Evolutionary conservation across 2,888 invertebrate species (phyloP), one percentile per base, ranked within the genome.

Genomic region (Diabrotica balteata): DNA sequence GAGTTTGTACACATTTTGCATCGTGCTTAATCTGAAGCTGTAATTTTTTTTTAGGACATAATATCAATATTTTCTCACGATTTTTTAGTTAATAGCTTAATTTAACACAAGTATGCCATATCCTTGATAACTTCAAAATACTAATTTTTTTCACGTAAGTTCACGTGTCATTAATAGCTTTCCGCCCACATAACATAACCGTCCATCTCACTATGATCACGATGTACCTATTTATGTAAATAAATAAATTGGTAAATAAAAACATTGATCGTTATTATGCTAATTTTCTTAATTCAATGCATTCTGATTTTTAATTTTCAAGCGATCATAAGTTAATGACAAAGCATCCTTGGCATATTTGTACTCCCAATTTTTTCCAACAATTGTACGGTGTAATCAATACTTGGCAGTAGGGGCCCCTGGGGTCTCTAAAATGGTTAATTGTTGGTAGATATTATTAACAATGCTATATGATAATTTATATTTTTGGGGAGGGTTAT

Each of bases 341-440:
- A 43, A 59, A 50, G 8, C 45, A 59, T 59, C 59, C 59, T 59
- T 59, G 59, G 50, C 59, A 59, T 59, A 59, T 51, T 59, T 59
- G 17, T 44, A 10, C 47, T 47, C 10, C 8, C 6, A 32, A 32
- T 32, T 32, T 32, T 32, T 32, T 32, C 32, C 5, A 32, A 4
- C 32, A 32, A 32, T 32, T 32, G 32, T 4, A 32, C 32, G 4
- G 32, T 32, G 32, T 32, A 32, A 32, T 32, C 32, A 32, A 32
- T 32, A 32, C 32, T 5, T 5, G 1, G 32, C 32, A 32, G 5
- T 32, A 32, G 32, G 32, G 32, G 32, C 32, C 32, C 32, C 4
- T 32, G 32, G 32, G 32, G 32, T 32, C 5, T 32, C 17, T 17
- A 17, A 17, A 17, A 2, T 17, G 17, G n/a, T 32, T 2, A 32